Conservation (phyloP, 2,797 vertebrate species). For the Mus minutoides region DNA sequence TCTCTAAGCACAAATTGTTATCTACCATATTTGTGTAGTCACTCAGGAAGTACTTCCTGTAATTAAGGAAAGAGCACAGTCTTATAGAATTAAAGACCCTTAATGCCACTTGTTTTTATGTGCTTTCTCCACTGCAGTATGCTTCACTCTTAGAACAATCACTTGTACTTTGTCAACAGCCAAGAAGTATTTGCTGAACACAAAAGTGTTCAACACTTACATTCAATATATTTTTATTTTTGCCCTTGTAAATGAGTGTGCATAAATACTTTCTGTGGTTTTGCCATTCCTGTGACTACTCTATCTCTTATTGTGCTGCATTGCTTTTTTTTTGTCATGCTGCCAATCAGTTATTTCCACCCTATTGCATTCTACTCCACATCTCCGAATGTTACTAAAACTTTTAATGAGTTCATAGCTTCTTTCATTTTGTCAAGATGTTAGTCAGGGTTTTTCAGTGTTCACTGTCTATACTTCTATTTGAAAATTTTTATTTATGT, state of each 20-base stretch:
- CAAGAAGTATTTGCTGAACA: not conserved
- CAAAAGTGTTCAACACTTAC: not conserved
- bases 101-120: not conserved
- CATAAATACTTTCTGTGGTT: not conserved
- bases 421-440: constrained; percentile 55
- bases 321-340: not conserved
- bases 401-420: constrained; percentile 48
- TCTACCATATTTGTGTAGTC: not conserved
- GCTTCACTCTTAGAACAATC: not conserved
- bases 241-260: not conserved
- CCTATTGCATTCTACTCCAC: not conserved
- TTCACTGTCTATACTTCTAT: not conserved
- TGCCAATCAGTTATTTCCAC: not conserved
- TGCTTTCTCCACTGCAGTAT: not conserved
- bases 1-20: not conserved
- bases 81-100: not conserved
- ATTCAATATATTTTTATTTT: not conserved
- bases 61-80: not conserved
- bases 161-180: not conserved
- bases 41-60: not conserved
- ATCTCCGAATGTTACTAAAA: constrained; percentile 41
- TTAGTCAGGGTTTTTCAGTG: constrained; percentile 46
- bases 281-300: not conserved
- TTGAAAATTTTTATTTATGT: not conserved
- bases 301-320: not conserved